Conservation (phyloP, 2,113 vertebrate species). For the Cromileptes altivelis region DNA sequence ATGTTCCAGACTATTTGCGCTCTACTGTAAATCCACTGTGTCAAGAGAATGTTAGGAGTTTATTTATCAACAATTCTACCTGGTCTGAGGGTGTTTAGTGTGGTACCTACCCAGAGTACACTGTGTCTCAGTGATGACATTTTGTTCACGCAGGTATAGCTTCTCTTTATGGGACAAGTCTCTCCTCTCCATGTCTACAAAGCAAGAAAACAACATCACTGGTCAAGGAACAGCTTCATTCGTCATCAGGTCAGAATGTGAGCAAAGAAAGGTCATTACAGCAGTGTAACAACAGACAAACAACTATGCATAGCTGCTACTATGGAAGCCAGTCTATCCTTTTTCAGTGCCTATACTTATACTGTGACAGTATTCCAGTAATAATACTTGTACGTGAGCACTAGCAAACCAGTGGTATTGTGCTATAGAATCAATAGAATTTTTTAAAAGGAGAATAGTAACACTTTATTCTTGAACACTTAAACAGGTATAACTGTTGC, state of each 20-base stretch:
- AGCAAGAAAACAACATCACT: not conserved
- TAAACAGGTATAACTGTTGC: not conserved
- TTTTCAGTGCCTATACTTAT: not conserved
- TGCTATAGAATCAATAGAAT: not conserved
- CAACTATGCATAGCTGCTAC: not conserved
- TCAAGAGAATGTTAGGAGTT: not conserved
- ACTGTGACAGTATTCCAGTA: not conserved
- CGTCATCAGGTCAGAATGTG: not conserved
- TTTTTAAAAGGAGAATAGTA: not conserved
- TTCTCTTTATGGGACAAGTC: conserved; percentile 99
- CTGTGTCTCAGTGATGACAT: conserved; percentile 98
- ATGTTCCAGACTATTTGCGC: not conserved
- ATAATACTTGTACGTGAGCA: not conserved
- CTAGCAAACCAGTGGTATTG: not conserved
- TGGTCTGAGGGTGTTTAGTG: not conserved
- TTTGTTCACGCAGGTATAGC: conserved; percentile 95
- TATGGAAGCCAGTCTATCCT: not conserved
- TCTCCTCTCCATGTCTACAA: conserved; percentile 96
- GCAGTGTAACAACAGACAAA: not conserved
- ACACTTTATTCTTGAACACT: not conserved
- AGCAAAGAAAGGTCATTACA: not conserved
- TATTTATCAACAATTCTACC: too few species aligned
- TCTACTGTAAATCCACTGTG: not conserved
- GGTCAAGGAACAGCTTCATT: not conserved
- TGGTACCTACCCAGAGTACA: conserved; percentile 93